Base-by-base conservation (phyloP, 2,888 invertebrate genomes). In the Drosophila conformis region DNA sequence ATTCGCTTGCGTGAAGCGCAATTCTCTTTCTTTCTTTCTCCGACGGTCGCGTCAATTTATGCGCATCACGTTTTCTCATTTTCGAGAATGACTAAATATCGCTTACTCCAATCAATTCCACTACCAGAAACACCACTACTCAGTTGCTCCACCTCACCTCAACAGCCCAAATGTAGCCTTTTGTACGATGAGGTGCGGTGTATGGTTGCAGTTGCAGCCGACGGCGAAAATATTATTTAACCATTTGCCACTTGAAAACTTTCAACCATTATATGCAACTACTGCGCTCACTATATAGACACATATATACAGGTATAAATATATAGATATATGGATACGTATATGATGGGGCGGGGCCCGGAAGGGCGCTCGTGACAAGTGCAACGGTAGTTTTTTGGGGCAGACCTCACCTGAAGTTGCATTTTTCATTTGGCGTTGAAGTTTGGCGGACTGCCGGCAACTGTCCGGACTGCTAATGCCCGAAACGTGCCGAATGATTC, bases 41-140 rank as follows among this genome's bases (percentile, higher is more conserved):
- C n/a, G 15, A 40, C 56, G n/a, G 53, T 51, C 64, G 74, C 87
- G 76, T 78, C 88, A 88, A 90, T 91, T 91, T 90, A 91, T 91
- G 91, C 91, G 85, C 86, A 86, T 91, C 91, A 91, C 91, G 91
- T 91, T 91, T 90, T 91, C 91, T 82, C 91, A 91, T 91, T 91
- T 90, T 91, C 85, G 86, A 85, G 91, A 91, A 91, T 91, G 91
- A 90, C 91, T 91, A 91, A 91, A 91, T 91, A 91, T 91, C 91
- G 90, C 84, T 91, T 91, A 91, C 91, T 80, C 78, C 80, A 79
- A 89, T 82, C 73, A 63, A 61, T 53, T 48, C 58, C 48, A 59
- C 42, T 67, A 58, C 48, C 52, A 53, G 38, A 21, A 40, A 35
- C 60, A 40, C 27, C 66, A 71, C 51, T 54, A 29, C 15, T 11